Evolutionary conservation across 2,888 invertebrate genomes (phyloP).

Genomic region (Eucera pruinosa): DNA sequence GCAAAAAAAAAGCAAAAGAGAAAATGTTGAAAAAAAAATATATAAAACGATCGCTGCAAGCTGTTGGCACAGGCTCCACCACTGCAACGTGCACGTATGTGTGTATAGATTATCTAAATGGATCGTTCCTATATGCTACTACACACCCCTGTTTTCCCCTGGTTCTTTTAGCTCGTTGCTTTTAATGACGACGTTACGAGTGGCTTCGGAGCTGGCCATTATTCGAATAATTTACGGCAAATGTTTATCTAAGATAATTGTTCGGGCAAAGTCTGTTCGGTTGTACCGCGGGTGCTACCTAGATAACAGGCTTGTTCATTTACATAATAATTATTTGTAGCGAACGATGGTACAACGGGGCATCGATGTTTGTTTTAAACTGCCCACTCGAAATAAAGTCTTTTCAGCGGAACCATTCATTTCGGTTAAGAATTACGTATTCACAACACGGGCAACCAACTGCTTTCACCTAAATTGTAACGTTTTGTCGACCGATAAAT

Average conservation of each 20-base stretch:
- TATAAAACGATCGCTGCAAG: slow-evolving; percentile 44
- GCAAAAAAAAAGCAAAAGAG: background rate
- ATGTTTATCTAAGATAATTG: slow-evolving; percentile 37
- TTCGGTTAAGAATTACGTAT: background rate
- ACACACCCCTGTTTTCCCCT: background rate
- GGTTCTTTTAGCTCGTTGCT: slow-evolving; percentile 45
- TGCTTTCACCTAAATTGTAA: background rate
- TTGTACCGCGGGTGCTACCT: background rate
- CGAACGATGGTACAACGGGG: background rate
- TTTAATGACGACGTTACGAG: slow-evolving; percentile 48
- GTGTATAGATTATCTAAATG: slow-evolving; percentile 55
- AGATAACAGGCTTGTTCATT: slow-evolving; percentile 9
- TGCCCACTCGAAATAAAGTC: background rate
- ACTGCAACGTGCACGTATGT: slow-evolving; percentile 11
- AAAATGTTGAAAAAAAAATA: background rate
- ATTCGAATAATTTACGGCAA: slow-evolving; percentile 26
- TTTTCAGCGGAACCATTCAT: background rate
- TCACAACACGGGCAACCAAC: background rate
- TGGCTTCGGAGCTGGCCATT: slow-evolving; percentile 21
- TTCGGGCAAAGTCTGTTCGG: slow-evolving; percentile 9
- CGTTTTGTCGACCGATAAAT: background rate
- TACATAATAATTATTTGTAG: slow-evolving; percentile 29
- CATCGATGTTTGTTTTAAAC: background rate
- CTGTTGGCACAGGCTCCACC: slow-evolving; percentile 49
- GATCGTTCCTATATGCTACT: slow-evolving; percentile 44